A percentile compares a stretch with the other conserved stretches of the same genome.
Evolutionary conservation across 2,797 vertebrate species (phyloP).

Genomic region (Heterohyrax brucei): DNA sequence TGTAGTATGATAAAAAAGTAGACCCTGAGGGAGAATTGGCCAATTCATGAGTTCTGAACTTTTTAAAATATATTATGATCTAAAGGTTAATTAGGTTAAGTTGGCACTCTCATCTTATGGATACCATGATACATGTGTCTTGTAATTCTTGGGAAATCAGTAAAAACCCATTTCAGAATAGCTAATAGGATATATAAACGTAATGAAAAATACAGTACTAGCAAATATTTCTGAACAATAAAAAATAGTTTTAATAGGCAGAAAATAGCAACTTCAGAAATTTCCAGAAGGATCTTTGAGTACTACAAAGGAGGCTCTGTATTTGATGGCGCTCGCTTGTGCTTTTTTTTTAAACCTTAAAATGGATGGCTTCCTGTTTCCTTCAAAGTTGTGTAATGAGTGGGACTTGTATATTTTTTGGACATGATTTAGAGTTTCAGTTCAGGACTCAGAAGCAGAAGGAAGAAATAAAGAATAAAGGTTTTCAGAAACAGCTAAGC

Average conservation of each 20-base stretch:
- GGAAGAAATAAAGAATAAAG: neutral
- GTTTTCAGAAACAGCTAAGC: neutral
- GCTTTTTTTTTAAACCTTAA: neutral
- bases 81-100: neutral
- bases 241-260: slow-evolving; percentile 18
- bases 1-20: neutral
- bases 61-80: neutral
- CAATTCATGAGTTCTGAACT: too few species aligned
- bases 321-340: neutral
- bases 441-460: neutral
- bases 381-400: neutral
- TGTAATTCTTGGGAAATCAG: neutral
- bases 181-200: neutral
- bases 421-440: slow-evolving; percentile 6
- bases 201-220: slow-evolving; percentile 1
- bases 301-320: neutral
- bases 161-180: neutral
- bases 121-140: neutral
- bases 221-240: slow-evolving; percentile 10
- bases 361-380: neutral
- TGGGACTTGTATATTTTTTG: neutral
- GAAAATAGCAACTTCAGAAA: neutral
- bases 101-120: neutral
- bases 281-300: neutral
- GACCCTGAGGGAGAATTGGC: neutral